Evolutionary conservation across 2,888 invertebrate species (phyloP).

Genomic region (Carpatolechia fugitivella): DNA sequence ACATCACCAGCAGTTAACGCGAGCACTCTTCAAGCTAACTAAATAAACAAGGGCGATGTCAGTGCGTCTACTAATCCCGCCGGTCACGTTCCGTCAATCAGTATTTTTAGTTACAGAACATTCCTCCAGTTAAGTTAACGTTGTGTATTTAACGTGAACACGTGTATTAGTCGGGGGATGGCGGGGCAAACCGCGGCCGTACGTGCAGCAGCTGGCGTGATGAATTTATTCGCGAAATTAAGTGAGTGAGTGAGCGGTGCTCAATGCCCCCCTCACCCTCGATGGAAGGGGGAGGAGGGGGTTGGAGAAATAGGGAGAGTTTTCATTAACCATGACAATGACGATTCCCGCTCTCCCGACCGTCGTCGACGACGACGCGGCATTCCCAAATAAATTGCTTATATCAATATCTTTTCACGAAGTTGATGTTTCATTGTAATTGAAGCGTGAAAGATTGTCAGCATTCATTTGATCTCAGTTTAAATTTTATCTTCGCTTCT

Average conservation of each 20-base stretch:
- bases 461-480: not conserved
- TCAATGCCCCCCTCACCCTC: constrained; percentile 11
- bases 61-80: not conserved
- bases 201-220: constrained; percentile 29
- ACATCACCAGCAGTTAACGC: not conserved
- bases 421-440: not conserved
- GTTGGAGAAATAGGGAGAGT: constrained; percentile 28
- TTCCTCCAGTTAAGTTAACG: not conserved
- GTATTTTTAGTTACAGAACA: constrained; percentile 6
- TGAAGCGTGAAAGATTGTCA: not conserved
- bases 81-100: constrained; percentile 5
- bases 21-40: not conserved
- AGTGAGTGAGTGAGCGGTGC: constrained; percentile 31
- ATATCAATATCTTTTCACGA: constrained; percentile 32
- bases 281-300: constrained; percentile 20
- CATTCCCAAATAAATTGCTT: constrained; percentile 31
- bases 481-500: not conserved
- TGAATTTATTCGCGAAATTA: constrained; percentile 61
- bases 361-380: too few species aligned
- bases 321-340: constrained; percentile 49
- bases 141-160: constrained; percentile 1
- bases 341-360: constrained; percentile 29
- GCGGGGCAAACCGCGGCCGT: not conserved
- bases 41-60: constrained; percentile 10
- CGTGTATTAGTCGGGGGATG: not conserved